phyloP scores from a whole-genome alignment of 2,888 invertebrate species.

The Nemotelus pantherinus region DNA sequence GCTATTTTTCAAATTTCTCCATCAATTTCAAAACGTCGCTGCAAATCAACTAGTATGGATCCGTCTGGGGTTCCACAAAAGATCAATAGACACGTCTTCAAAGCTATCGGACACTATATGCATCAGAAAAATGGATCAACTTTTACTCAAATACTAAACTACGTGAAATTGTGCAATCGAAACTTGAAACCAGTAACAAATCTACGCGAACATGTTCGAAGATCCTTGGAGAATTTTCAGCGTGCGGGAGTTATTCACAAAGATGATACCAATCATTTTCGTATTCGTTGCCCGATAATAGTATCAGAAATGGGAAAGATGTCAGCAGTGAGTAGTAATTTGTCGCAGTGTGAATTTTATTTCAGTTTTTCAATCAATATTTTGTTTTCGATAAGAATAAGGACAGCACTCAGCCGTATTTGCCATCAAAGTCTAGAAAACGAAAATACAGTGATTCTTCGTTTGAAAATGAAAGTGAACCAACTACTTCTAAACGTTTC shows the following conservation, averaged over 20 bases:
- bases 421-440: not conserved
- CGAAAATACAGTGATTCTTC: not conserved
- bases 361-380: not conserved
- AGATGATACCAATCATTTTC: not conserved
- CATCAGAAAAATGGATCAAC: not conserved
- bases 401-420: not conserved
- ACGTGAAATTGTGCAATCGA: not conserved
- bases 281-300: constrained; percentile 9
- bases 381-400: not conserved
- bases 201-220: not conserved
- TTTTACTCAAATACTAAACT: not conserved
- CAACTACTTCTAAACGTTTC: not conserved
- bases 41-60: constrained; percentile 1
- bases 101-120: not conserved
- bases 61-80: constrained; percentile 25
- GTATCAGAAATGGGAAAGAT: not conserved
- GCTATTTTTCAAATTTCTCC: no score
- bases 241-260: constrained; percentile 1
- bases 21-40: no score
- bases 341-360: not conserved
- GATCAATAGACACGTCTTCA: constrained; percentile 28
- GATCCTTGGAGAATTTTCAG: not conserved
- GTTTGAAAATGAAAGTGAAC: not conserved
- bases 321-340: not conserved
- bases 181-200: constrained; percentile 10